Evolutionary conservation across 2,888 invertebrate species (phyloP).

Genomic region (Acrocera orbiculus): DNA sequence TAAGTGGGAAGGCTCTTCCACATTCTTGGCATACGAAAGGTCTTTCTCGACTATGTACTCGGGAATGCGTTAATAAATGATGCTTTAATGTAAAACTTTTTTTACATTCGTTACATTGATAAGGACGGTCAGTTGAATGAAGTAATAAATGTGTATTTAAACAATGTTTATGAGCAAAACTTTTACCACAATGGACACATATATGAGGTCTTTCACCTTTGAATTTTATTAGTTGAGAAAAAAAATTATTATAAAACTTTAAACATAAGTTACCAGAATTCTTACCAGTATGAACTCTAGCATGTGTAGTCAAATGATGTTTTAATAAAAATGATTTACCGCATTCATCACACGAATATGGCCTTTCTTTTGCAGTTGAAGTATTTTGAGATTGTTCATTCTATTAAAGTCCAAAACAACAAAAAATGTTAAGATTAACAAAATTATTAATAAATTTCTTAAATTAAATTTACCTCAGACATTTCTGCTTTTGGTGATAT

Average conservation of each 20-base stretch:
- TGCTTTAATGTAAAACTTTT: constrained; percentile 74
- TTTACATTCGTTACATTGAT: constrained; percentile 69
- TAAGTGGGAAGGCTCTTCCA: constrained; percentile 63
- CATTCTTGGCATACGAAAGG: constrained; percentile 71
- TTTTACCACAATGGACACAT: constrained; percentile 62
- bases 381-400: constrained; percentile 27
- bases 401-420: no score
- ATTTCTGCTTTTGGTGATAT: constrained; percentile 32
- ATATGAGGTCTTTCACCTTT: constrained; percentile 58
- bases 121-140: constrained; percentile 66
- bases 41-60: constrained; percentile 62
- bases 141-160: constrained; percentile 64
- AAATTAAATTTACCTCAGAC: constrained; percentile 20
- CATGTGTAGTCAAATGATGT: constrained; percentile 70
- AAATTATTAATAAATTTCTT: background rate
- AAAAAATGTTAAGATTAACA: background rate
- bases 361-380: constrained; percentile 44
- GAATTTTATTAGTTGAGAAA: constrained; percentile 3
- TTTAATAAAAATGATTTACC: constrained; percentile 69
- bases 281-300: constrained; percentile 57
- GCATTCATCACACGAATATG: constrained; percentile 67
- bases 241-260: no score
- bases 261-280: background rate
- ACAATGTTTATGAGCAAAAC: constrained; percentile 67
- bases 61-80: constrained; percentile 62